phyloP scores from a whole-genome alignment of 2,888 invertebrate species.

The Salpingus planirostris region DNA sequence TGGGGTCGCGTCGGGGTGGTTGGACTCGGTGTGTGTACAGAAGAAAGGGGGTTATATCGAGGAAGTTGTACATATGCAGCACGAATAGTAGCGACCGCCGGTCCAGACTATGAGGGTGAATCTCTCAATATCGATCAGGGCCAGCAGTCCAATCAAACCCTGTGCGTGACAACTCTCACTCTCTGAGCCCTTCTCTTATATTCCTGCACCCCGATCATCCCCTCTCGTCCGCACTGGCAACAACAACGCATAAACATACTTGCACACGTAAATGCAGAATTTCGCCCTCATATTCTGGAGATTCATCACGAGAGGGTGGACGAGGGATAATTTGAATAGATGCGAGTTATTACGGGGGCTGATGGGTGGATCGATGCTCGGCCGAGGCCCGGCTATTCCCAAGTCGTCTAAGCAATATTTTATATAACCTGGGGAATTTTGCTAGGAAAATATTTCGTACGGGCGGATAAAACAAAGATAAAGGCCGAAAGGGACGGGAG shows the following conservation, averaged over 20 bases:
- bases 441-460: slow-evolving; percentile 33
- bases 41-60: background rate
- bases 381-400: too few species aligned
- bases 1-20: too few species aligned
- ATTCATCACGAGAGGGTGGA: too few species aligned
- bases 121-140: slow-evolving; percentile 42
- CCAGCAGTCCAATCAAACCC: slow-evolving; percentile 42
- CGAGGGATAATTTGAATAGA: too few species aligned
- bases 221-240: slow-evolving; percentile 21
- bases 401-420: slow-evolving; percentile 28
- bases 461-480: slow-evolving; percentile 29
- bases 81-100: slow-evolving; percentile 35
- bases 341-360: too few species aligned
- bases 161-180: slow-evolving; percentile 44
- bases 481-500: slow-evolving; percentile 30
- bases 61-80: slow-evolving; percentile 31
- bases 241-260: slow-evolving; percentile 24
- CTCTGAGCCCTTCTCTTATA: slow-evolving; percentile 28
- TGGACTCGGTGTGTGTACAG: too few species aligned
- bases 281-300: too few species aligned
- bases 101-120: slow-evolving; percentile 39
- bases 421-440: slow-evolving; percentile 37
- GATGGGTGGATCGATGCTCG: too few species aligned
- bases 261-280: slow-evolving; percentile 20
- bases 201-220: slow-evolving; percentile 23